Evolutionary conservation across 2,113 vertebrate genomes (phyloP).

Genomic region (Thamnaconus septentrionalis): DNA sequence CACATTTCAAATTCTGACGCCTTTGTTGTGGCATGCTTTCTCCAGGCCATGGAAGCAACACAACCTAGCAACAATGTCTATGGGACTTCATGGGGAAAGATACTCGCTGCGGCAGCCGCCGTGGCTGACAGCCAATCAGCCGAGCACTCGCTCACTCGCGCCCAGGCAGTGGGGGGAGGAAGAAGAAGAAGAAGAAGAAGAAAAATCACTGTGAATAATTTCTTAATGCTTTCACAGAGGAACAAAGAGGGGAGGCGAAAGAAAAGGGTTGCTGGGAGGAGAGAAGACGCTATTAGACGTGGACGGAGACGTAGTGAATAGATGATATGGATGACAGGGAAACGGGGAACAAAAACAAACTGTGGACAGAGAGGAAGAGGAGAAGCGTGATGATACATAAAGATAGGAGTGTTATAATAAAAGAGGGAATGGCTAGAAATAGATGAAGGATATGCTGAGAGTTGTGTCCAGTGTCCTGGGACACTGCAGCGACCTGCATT

Average conservation of each 20-base stretch:
- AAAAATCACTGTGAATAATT: constrained; percentile 63
- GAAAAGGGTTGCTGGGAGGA: constrained; percentile 4
- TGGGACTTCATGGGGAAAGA: constrained; percentile 12
- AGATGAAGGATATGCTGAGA: not conserved
- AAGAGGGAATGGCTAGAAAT: constrained; percentile 19
- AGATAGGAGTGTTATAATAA: constrained; percentile 16
- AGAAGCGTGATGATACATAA: constrained; percentile 35
- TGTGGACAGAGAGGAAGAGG: constrained; percentile 12
- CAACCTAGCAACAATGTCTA: constrained; percentile 12
- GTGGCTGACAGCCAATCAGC: constrained; percentile 52
- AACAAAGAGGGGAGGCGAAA: constrained; percentile 17
- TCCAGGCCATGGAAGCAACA: not conserved
- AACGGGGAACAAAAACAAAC: constrained; percentile 22
- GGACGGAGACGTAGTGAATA: not conserved
- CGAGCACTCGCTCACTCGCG: constrained; percentile 16
- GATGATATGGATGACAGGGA: constrained; percentile 26
- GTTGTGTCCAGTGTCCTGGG: constrained; percentile 33
- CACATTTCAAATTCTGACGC: not conserved
- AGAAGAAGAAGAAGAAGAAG: not conserved
- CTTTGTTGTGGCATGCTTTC: not conserved
- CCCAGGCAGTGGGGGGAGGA: constrained; percentile 7
- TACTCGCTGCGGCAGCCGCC: constrained; percentile 24
- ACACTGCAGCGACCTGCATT: constrained; percentile 55
- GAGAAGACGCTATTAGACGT: not conserved
- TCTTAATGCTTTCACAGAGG: constrained; percentile 40